Base-by-base conservation (phyloP, 1,140 invertebrate genomes). In the Ephestia elutella region DNA sequence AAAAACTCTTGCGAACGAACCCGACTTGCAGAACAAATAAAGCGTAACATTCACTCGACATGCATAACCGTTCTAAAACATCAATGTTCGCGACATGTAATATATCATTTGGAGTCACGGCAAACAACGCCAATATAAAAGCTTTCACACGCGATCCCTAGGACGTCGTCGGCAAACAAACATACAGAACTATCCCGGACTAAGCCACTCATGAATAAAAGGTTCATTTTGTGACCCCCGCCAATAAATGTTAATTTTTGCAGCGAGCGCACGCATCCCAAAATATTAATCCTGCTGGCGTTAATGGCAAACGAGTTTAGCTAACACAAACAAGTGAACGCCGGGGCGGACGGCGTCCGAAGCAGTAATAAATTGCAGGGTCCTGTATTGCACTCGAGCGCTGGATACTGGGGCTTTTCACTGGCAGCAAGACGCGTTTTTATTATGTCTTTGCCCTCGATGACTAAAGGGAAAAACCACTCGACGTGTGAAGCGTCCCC, bases 181-280 rank as follows among this genome's bases (percentile, higher is more conserved):
- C 80, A 77, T 68, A 64, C 65, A 73, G 65, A 81, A 80, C 78
- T 81, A 81, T 83, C 75, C 73, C 65, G 68, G 63, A 67, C 68
- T 83, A 83, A 86, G 81, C 81, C 76, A 80, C 80, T 86, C 80
- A 84, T 86, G 84, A 87, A 87, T 87, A 87, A 83, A 84, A 82
- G 76, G 75, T 75, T 74, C 65, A 73, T 75, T 74, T 71, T 80
- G 66, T 71, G 76, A 80, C 77, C 85, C 59, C 85, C 72, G 80
- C 71, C 78, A 75, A 86, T 85, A 83, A 86, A 85, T 82, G 85
- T 82, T 85, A 87, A 87, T 83, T 87, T 82, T 82, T 71, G 75
- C 82, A 80, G 75, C 68, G 71, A 78, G 72, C 78, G 73, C 75
- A 78, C 78, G 74, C 77, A 77, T 75, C 68, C 76, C 78, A 82